These are phyloP conservation scores for Aradus depressus DNA, from an alignment of 2,888 invertebrate species.

Conservation along the genomic window DNA sequence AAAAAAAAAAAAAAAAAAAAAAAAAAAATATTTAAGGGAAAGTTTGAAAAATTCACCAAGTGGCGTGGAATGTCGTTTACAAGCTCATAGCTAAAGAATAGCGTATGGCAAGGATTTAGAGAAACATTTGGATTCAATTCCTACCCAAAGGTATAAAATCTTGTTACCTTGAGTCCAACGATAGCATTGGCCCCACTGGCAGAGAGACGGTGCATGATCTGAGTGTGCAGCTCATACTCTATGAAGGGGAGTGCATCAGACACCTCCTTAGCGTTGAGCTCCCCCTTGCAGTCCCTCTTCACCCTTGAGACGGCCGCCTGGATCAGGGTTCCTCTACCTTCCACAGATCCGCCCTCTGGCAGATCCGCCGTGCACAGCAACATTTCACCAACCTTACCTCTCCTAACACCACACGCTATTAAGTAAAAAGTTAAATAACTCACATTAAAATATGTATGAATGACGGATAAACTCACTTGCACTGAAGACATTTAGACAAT, in stretches of 20 bases:
- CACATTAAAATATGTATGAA: slow-evolving; percentile 1
- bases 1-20: no score
- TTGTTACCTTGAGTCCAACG: slow-evolving; percentile 67
- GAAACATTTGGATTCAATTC: no score
- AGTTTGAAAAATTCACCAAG: no score
- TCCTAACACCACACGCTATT: slow-evolving; percentile 39
- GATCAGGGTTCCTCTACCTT: slow-evolving; percentile 56
- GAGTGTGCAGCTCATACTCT: slow-evolving; percentile 88
- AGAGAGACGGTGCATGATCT: slow-evolving; percentile 78
- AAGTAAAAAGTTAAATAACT: neutral
- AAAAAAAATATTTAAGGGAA: no score
- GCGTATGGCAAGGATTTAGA: no score
- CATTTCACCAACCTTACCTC: slow-evolving; percentile 81
- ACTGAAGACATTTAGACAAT: slow-evolving; percentile 58
- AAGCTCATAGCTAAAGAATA: no score
- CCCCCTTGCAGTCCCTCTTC: slow-evolving; percentile 67
- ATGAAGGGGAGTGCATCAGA: slow-evolving; percentile 90
- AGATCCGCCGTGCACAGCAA: slow-evolving; percentile 80
- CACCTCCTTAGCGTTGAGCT: slow-evolving; percentile 83
- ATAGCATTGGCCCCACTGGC: slow-evolving; percentile 92
- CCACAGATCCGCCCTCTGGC: slow-evolving; percentile 59
- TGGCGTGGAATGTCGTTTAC: no score
- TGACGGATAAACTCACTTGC: slow-evolving; percentile 47
- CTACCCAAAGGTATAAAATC: no score
- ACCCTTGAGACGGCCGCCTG: slow-evolving; percentile 66